phyloP scores from a whole-genome alignment of 2,888 invertebrate genomes.

The Clistopyga incitator region DNA sequence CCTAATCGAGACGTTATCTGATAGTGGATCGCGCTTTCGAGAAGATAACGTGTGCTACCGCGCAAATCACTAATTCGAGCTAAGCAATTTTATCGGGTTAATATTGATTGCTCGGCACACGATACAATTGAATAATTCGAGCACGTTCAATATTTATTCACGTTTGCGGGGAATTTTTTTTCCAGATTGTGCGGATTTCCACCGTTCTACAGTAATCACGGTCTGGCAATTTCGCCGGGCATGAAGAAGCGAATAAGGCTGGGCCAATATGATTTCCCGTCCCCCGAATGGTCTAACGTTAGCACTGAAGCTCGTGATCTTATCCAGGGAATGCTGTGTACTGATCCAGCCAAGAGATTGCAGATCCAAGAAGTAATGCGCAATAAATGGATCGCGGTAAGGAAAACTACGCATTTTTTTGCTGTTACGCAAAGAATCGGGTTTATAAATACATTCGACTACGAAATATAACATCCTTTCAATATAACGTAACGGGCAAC shows the following conservation, averaged over 20 bases:
- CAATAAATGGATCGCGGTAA: conserved; percentile 94
- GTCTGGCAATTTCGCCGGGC: conserved; percentile 98
- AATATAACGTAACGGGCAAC: no score
- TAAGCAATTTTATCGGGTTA: not conserved
- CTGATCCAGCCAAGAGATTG: conserved; percentile 95
- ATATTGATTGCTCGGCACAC: conserved; percentile 1
- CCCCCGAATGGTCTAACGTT: conserved; percentile 97
- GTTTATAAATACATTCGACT: not conserved
- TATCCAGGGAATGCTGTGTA: conserved; percentile 96
- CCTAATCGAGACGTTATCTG: conserved; percentile 23
- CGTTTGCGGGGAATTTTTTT: not conserved
- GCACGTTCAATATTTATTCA: conserved; percentile 13
- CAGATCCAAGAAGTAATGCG: conserved; percentile 96
- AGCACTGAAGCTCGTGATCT: conserved; percentile 97
- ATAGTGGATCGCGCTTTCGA: conserved; percentile 10
- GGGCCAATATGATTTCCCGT: conserved; percentile 98
- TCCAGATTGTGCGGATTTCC: conserved; percentile 97
- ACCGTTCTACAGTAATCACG: conserved; percentile 99
- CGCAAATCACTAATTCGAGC: not conserved
- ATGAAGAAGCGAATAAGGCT: conserved; percentile 98
- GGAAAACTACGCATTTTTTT: conserved; percentile 72
- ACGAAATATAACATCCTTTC: not conserved
- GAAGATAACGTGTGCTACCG: not conserved
- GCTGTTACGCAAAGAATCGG: not conserved
- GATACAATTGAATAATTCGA: not conserved